Evolutionary conservation across 2,888 invertebrate species (phyloP).

Genomic region (Adelognathus sp.): DNA sequence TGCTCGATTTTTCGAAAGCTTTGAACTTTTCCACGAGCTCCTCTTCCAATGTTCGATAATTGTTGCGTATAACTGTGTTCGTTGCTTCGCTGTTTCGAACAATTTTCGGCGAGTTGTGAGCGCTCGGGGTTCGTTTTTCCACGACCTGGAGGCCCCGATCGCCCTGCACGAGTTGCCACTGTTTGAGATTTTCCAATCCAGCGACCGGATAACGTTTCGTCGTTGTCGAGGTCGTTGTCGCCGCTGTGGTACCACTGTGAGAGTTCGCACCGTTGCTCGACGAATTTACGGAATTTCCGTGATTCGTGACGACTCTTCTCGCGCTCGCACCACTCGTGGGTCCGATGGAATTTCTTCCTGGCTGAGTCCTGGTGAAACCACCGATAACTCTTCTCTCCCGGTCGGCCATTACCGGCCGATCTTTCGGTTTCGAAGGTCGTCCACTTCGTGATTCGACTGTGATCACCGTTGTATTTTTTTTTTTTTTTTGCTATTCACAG

Average conservation of each 20-base stretch:
- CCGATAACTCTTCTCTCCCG: constrained; percentile 62
- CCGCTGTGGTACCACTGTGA: no score
- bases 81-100: not conserved
- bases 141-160: constrained; percentile 79
- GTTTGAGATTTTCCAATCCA: constrained; percentile 70
- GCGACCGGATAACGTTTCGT: constrained; percentile 43
- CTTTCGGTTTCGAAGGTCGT: no score
- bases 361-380: constrained; percentile 66
- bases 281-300: constrained; percentile 80
- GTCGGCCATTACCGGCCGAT: constrained; percentile 67
- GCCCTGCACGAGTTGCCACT: constrained; percentile 75
- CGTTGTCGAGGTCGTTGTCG: no score
- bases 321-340: constrained; percentile 56
- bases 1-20: constrained; percentile 70
- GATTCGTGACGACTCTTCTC: constrained; percentile 43
- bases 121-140: constrained; percentile 77
- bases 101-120: constrained; percentile 55
- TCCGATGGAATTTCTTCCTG: constrained; percentile 62
- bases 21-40: constrained; percentile 67
- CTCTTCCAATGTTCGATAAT: constrained; percentile 54
- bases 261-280: constrained; percentile 63
- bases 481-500: not conserved
- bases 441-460: no score
- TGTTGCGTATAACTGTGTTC: not conserved
- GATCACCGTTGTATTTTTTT: no score